Evolutionary conservation across 37 sponge, comb jelly and placozoan species (phyloP).

Genomic region (Ianthella basta): DNA sequence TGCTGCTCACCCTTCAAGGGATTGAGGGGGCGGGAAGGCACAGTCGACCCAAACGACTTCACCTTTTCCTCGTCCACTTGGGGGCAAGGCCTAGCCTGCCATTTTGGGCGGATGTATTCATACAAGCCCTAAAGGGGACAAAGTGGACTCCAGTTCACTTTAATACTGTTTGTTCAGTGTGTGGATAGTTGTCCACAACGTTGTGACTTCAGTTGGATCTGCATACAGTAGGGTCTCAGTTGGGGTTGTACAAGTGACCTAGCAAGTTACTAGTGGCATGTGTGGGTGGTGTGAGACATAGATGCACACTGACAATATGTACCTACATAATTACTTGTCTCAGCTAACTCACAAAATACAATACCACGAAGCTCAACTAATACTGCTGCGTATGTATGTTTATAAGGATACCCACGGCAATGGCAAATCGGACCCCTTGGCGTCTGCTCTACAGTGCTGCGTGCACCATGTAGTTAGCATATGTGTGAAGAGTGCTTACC

Average conservation of each 20-base stretch:
- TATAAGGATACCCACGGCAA: too few species aligned
- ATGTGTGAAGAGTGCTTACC: too few species aligned
- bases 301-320: too few species aligned
- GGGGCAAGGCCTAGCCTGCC: constrained; percentile 72
- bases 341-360: too few species aligned
- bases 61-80: constrained; percentile 65
- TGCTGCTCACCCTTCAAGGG: constrained; percentile 73
- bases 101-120: constrained; percentile 88
- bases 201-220: constrained; percentile 90
- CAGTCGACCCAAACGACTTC: constrained; percentile 73
- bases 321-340: too few species aligned
- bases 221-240: constrained; percentile 89
- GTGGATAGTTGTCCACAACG: constrained; percentile 92
- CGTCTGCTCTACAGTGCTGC: too few species aligned
- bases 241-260: constrained; percentile 92
- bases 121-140: constrained; percentile 72
- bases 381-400: too few species aligned
- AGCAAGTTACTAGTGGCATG: too few species aligned
- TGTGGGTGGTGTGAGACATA: too few species aligned
- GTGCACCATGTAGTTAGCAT: too few species aligned
- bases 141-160: neutral
- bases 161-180: neutral
- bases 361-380: too few species aligned
- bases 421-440: too few species aligned
- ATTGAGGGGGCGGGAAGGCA: constrained; percentile 90